Evolutionary conservation across 2,888 invertebrate genomes (phyloP).

Genomic region (Eupithecia pulchellata): DNA sequence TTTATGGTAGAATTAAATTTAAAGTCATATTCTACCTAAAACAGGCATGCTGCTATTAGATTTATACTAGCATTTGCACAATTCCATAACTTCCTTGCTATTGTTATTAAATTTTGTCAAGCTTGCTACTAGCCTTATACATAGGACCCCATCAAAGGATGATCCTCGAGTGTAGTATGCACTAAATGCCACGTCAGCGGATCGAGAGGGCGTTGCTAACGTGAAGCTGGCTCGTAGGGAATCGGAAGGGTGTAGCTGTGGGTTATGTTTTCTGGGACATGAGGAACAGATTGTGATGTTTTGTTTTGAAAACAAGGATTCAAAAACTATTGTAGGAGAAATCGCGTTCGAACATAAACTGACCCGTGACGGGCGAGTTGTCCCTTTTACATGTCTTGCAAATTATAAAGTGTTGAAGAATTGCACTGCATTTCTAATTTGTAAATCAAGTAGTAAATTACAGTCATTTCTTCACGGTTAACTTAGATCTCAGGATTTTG

Average conservation of each 20-base stretch:
- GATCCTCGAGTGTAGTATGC: slow-evolving; percentile 41
- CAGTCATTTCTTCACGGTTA: too few species aligned
- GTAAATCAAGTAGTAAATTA: neutral
- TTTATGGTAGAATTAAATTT: too few species aligned
- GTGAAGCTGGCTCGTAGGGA: slow-evolving; percentile 39
- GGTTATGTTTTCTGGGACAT: slow-evolving; percentile 4
- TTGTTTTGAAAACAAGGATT: neutral
- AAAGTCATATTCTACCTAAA: neutral
- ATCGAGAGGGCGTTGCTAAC: slow-evolving; percentile 48
- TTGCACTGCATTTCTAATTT: too few species aligned
- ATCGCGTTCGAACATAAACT: too few species aligned
- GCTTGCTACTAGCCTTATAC: neutral
- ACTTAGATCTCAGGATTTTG: neutral
- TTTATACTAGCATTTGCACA: neutral
- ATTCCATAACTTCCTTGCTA: neutral
- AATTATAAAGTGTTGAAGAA: too few species aligned
- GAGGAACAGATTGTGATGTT: neutral
- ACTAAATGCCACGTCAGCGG: slow-evolving; percentile 51
- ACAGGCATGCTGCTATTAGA: neutral
- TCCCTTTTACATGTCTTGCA: too few species aligned
- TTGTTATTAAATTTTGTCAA: neutral
- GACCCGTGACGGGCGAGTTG: too few species aligned
- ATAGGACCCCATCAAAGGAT: slow-evolving; percentile 37
- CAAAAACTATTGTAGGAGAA: neutral
- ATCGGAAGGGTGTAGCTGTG: slow-evolving; percentile 32